Evolutionary conservation across 2,888 invertebrate genomes (phyloP), one percentile per base, ranked within the genome.

Genomic region (Ormia ochracea): DNA sequence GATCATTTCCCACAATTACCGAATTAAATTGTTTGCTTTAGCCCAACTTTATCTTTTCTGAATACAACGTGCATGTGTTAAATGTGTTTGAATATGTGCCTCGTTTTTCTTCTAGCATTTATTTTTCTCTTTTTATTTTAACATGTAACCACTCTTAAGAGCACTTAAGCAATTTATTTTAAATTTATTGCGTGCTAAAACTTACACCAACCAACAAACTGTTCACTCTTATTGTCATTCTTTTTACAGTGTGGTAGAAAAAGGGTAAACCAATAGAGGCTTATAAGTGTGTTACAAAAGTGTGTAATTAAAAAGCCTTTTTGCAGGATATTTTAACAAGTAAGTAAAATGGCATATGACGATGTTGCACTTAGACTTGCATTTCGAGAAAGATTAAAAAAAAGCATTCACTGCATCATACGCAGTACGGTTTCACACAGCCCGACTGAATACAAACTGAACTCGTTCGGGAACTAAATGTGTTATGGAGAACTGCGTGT

Each of bases 81-180:
- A 52, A 28, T 61, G 36, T 9, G 14, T 56, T 41, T 41, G 50
- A 56, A 28, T 41, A 38, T 38, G 48, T 50, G 9, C 21, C 6
- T 14, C 12, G n/a, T 26, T 54, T 33, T 33, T 17, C 4, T 33
- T 43, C 0, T 23, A 28, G 23, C 36, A 17, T 14, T 48, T 5
- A 23, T 12, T 63, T 38, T 36, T 41, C 31, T 3, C 17, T 61
- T 33, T 19, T 50, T 23, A 14, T 48, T 72, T 63, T 33, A 33
- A 23, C 36, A 12, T 74, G 41, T 56, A 73, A 66, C 75, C 65
- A 54, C 80, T 66, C 80, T 76, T 68, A 80, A 76, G 76, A 80
- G 80, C 80, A 76, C 80, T 80, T 80, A 72, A 80, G 80, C 76
- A 80, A 80, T 80, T 79, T 75, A 75, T 66, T 75, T 80, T 66